These are phyloP conservation scores for Melanchra persicariae DNA, from an alignment of 2,888 invertebrate genomes.

Conservation along the genomic window DNA sequence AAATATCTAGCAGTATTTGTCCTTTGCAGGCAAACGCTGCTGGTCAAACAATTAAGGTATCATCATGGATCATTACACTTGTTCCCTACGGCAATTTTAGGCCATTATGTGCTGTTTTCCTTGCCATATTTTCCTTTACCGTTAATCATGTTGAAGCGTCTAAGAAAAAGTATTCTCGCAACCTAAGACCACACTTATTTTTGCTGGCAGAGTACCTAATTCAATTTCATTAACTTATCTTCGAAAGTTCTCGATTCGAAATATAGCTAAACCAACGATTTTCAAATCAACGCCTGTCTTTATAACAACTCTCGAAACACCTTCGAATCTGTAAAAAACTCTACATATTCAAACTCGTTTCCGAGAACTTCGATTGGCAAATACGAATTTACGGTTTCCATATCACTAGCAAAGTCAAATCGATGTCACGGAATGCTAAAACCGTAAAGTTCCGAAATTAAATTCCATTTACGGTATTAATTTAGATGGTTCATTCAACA, in stretches of 20 bases:
- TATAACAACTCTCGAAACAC: slow-evolving; percentile 1
- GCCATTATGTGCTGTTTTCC: slow-evolving; percentile 7
- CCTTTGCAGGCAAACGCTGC: background rate
- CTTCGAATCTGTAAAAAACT: background rate
- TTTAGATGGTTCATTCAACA: slow-evolving; percentile 51
- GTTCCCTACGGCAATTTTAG: slow-evolving; percentile 7
- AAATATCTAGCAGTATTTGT: background rate
- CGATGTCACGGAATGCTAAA: slow-evolving; percentile 40
- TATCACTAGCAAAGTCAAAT: slow-evolving; percentile 32
- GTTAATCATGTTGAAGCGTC: background rate
- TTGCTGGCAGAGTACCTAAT: background rate
- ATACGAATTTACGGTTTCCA: slow-evolving; percentile 36
- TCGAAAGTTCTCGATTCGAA: background rate
- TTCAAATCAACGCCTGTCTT: slow-evolving; percentile 22
- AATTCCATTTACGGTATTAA: slow-evolving; percentile 57
- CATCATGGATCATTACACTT: slow-evolving; percentile 2
- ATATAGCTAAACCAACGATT: slow-evolving; percentile 16
- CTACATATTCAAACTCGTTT: slow-evolving; percentile 28
- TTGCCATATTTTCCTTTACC: slow-evolving; percentile 24
- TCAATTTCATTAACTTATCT: slow-evolving; percentile 4
- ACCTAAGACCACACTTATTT: background rate
- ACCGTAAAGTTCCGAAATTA: slow-evolving; percentile 52
- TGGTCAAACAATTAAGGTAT: background rate
- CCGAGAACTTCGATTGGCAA: slow-evolving; percentile 24
- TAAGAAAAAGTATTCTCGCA: background rate